phyloP scores from a whole-genome alignment of 2,797 vertebrate genomes.

The Ctenosaura bakeri region DNA sequence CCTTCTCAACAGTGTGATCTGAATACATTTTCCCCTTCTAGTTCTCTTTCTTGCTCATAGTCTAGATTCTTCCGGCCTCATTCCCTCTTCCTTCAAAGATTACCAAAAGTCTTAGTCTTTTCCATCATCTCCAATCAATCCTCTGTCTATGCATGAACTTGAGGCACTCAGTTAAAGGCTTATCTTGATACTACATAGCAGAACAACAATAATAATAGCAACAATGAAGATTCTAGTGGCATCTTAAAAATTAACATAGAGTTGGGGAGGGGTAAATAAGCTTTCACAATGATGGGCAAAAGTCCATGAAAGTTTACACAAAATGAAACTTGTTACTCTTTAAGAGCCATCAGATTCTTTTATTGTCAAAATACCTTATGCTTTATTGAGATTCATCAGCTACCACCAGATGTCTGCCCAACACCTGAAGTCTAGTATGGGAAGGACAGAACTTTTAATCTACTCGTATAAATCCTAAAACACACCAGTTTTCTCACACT shows the following conservation, averaged over 20 bases:
- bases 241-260: too few species aligned
- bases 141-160: too few species aligned
- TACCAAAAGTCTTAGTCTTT: neutral
- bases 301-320: too few species aligned
- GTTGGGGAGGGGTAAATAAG: too few species aligned
- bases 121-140: neutral
- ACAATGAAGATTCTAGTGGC: too few species aligned
- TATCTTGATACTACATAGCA: too few species aligned
- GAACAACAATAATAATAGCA: too few species aligned
- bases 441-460: neutral
- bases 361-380: neutral
- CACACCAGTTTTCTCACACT: neutral
- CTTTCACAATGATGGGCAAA: too few species aligned
- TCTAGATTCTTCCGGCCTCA: neutral
- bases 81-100: neutral
- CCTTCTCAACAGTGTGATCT: neutral
- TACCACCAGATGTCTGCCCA: neutral
- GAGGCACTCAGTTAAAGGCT: too few species aligned
- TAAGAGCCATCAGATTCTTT: too few species aligned
- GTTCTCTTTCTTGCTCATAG: neutral
- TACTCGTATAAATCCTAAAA: neutral
- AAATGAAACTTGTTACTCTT: too few species aligned
- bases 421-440: neutral
- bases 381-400: neutral
- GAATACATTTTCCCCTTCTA: neutral